Evolutionary conservation across 2,113 vertebrate genomes (phyloP), one percentile per base, ranked within the genome.

Genomic region (Xiphophorus maculatus): DNA sequence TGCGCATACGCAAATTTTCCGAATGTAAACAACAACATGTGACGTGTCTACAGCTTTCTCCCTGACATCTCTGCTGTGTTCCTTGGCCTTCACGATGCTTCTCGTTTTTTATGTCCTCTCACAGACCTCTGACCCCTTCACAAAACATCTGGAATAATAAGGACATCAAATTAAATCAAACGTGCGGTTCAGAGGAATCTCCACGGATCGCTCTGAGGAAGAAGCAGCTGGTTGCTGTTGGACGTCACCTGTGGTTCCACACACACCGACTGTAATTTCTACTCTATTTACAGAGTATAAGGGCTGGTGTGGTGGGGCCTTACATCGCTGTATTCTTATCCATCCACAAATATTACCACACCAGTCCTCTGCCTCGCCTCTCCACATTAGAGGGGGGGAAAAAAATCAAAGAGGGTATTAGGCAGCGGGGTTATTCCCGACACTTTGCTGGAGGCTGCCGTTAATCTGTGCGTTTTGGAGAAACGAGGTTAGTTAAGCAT

Each of bases 391-490:
- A 85, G 81, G 81, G 35, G 84, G 87, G 87, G 84, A 91, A 93
- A 93, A 92, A 94, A 96, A 97, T 97, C 96, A 97, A 97, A 97
- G 94, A 93, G 93, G 95, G 95, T 96, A 96, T 97, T 96, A 96
- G 95, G 95, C 95, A 94, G 94, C 92, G 93, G 95, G 96, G 96
- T 97, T 97, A 96, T 97, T 95, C 93, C 92, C 90, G 93, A 89
- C 90, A 88, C 92, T 95, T 95, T 95, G 96, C 98, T 96, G 94
- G 90, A 96, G 96, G 98, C 96, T 93, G 94, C 89, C 89, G 95
- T 95, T 98, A 98, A 98, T 98, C 97, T 97, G 96, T 95, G 95
- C 95, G 95, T 97, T 96, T 97, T 95, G 95, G 94, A 97, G 95
- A 97, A 96, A 95, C 90, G 94, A 96, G 95, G 95, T 96, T 98